Evolutionary conservation across 2,797 vertebrate species (phyloP), one percentile per base, ranked within the genome.

Genomic region (Somateria mollissima): DNA sequence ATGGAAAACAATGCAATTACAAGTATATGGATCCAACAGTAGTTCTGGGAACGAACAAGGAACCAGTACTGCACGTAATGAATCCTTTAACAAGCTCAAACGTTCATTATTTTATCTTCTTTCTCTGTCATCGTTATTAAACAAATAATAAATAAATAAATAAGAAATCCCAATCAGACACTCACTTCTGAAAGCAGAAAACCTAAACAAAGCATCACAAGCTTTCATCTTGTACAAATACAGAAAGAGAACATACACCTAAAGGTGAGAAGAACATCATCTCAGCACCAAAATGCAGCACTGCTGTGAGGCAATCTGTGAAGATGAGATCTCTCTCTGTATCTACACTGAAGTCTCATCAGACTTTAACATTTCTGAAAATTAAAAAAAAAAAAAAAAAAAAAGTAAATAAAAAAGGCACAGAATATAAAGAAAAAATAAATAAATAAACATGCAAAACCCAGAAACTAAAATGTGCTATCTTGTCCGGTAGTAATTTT

Each of bases 1-100:
- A 1, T 43, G 28, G 92, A 94, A 96, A 95, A 94, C 90, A 95
- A 92, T 54, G 66, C 76, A 69, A 41, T 86, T 93, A 70, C 83
- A 91, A 90, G 56, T 95, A 84, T 76, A 67, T 57, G 53, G 43
- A 92, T 88, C n/a, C 58, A 88, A 32, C 39, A 62, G 66, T 17
- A 94, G 36, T 74, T 95, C 67, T 67, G 57, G 25, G 45, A 94
- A 90, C 4, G 7, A 72, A 53, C 57, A 92, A 84, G 41, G 53
- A 92, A 77, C 36, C 67, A 34, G 14, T 67, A 67, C 25, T 69
- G 32, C 36, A 34, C 39, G 24, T 61, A 89, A 65, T 41, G 17
- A 89, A 84, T 60, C 25, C 30, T 91, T 70, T 60, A 84, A 73
- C 27, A 89, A 85, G 81, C 6, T 53, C 30, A 61, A 82, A 13